Conservation (phyloP, 2,113 vertebrate species). For the Varanus komodoensis region DNA sequence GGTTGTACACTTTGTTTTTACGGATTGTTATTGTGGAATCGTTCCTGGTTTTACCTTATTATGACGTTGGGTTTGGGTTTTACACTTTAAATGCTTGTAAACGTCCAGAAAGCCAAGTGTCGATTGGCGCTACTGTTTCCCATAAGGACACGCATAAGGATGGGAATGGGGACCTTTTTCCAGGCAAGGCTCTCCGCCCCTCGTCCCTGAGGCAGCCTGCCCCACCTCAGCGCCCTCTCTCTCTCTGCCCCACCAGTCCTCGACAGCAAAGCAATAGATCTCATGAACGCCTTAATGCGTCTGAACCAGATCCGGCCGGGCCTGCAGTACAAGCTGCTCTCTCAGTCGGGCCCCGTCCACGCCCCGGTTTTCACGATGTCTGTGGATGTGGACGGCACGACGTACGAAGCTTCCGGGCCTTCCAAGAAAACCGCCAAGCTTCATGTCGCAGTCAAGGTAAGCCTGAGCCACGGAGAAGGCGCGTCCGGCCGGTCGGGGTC, state of each 20-base stretch:
- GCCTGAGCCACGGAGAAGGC: not conserved
- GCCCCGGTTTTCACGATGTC: slow-evolving; percentile 99
- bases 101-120: too few species aligned
- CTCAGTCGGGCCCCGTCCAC: slow-evolving; percentile 98
- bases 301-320: slow-evolving; percentile 98
- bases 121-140: too few species aligned
- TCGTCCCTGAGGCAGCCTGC: too few species aligned
- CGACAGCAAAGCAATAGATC: slow-evolving; percentile 99
- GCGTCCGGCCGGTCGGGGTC: not conserved
- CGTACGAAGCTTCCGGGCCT: slow-evolving; percentile 96
- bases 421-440: slow-evolving; percentile 99
- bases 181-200: not conserved
- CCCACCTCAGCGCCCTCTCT: not conserved
- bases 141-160: too few species aligned
- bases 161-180: not conserved
- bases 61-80: too few species aligned
- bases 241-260: slow-evolving; percentile 82
- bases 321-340: slow-evolving; percentile 97
- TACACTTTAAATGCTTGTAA: too few species aligned
- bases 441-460: slow-evolving; percentile 97
- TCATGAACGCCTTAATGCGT: slow-evolving; percentile 99
- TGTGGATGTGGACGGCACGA: slow-evolving; percentile 94
- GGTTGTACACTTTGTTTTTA: too few species aligned
- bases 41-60: too few species aligned
- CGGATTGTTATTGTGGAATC: too few species aligned